Conservation (phyloP, 2,888 invertebrate species). For the Andrena haemorrhoa region DNA sequence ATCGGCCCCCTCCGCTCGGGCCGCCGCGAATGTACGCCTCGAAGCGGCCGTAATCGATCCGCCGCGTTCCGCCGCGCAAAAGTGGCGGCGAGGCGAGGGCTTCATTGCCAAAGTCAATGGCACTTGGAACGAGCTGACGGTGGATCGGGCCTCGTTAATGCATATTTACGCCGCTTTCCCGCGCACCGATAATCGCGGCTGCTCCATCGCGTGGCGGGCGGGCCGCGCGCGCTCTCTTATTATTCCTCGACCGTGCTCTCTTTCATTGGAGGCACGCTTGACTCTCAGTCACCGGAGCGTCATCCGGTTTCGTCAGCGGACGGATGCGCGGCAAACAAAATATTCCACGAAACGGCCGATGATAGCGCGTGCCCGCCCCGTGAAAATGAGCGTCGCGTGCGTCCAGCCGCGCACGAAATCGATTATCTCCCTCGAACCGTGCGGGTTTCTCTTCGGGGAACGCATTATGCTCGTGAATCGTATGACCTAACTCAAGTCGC, state of each 20-base stretch:
- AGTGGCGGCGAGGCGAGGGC: conserved; percentile 1
- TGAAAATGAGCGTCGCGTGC: conserved; percentile 20
- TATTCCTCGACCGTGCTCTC: conserved; percentile 53
- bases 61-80: conserved; percentile 2
- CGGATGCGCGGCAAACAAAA: conserved; percentile 71
- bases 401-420: neutral
- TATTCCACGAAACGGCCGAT: conserved; percentile 69
- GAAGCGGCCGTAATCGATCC: neutral
- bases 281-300: conserved; percentile 64
- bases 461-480: no score
- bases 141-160: conserved; percentile 25
- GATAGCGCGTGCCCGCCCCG: conserved; percentile 53
- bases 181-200: conserved; percentile 40
- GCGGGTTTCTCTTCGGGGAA: no score
- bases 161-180: conserved; percentile 37
- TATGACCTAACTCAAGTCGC: no score
- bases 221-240: conserved; percentile 42
- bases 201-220: conserved; percentile 13
- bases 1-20: no score
- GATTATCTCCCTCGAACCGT: neutral
- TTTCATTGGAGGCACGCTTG: conserved; percentile 64
- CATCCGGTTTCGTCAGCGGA: conserved; percentile 74
- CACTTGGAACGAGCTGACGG: conserved; percentile 21
- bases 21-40: neutral
- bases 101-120: conserved; percentile 55